Percentiles rank a stretch among this genome's conserved stretches.
Evolutionary conservation across 2,797 vertebrate genomes (phyloP).

Genomic region (Myripristis jacobus): DNA sequence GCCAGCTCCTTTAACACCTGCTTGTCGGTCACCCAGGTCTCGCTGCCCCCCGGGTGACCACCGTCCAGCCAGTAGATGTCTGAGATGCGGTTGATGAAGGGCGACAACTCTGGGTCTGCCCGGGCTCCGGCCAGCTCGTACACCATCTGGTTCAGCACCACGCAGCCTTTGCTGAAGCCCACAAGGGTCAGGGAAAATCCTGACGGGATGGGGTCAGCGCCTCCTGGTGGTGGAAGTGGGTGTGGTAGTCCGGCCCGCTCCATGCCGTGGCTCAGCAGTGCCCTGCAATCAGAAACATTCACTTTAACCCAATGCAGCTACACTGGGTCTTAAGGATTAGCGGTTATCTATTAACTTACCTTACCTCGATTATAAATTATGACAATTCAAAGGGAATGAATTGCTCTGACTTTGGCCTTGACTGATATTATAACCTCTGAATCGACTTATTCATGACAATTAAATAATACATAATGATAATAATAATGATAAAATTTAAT

Average conservation of each 20-base stretch:
- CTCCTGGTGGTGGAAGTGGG: slow-evolving; percentile 67
- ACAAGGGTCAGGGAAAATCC: slow-evolving; percentile 88
- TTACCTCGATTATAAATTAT: no score
- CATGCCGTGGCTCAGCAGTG: slow-evolving; percentile 91
- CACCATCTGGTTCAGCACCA: slow-evolving; percentile 97
- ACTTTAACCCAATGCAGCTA: no score
- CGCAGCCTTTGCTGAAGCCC: slow-evolving; percentile 99
- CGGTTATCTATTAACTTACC: no score
- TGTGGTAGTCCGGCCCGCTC: slow-evolving; percentile 78
- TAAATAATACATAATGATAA: no score
- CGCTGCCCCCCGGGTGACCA: slow-evolving; percentile 94
- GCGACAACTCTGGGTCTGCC: slow-evolving; percentile 83
- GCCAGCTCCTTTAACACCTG: slow-evolving; percentile 88
- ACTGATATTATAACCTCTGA: no score
- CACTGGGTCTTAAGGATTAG: no score
- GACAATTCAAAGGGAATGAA: no score
- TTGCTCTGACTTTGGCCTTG: no score
- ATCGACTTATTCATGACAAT: no score
- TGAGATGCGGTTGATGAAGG: slow-evolving; percentile 86
- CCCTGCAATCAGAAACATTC: slow-evolving; percentile 62
- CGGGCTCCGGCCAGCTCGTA: slow-evolving; percentile 90
- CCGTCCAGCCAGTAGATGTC: slow-evolving; percentile 98
- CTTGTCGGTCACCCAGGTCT: slow-evolving; percentile 94
- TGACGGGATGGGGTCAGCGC: slow-evolving; percentile 56
- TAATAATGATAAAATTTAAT: no score